Conservation (phyloP, 2,113 vertebrate genomes). For the Scytalopus superciliaris region DNA sequence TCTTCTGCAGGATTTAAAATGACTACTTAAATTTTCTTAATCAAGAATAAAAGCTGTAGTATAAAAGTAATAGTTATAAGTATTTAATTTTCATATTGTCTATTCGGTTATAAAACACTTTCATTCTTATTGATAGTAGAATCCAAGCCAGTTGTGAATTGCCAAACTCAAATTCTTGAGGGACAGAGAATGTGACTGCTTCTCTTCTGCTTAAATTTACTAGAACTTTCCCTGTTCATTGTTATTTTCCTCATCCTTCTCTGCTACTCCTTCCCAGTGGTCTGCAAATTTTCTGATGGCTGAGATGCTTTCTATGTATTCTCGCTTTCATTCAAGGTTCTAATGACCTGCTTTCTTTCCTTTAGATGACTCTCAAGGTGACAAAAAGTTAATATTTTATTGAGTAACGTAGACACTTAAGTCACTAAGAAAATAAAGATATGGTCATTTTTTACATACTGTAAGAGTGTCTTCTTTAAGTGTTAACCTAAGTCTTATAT, state of each 20-base stretch:
- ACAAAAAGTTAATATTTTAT: not conserved
- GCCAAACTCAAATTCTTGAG: not conserved
- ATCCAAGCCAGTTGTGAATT: not conserved
- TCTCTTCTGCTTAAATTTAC: not conserved
- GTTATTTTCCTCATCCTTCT: not conserved
- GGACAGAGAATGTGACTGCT: not conserved
- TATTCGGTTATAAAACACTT: not conserved
- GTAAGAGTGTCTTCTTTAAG: not conserved
- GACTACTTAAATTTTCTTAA: not conserved
- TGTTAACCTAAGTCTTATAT: not conserved
- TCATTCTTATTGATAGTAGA: not conserved
- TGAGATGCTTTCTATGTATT: not conserved
- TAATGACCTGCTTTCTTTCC: not conserved
- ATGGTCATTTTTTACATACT: not conserved
- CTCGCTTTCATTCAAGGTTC: not conserved
- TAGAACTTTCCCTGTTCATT: not conserved
- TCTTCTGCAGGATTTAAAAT: not conserved
- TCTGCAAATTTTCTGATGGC: not conserved
- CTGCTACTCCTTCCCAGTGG: not conserved
- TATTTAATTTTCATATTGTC: not conserved
- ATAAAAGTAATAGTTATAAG: not conserved
- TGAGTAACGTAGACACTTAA: not conserved
- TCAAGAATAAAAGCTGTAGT: not conserved
- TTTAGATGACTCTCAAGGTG: not conserved
- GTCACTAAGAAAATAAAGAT: not conserved